These are phyloP conservation scores for Henricia sp. DNA, from an alignment of 53 echinoderm and acorn worm species.

Conservation along the genomic window DNA sequence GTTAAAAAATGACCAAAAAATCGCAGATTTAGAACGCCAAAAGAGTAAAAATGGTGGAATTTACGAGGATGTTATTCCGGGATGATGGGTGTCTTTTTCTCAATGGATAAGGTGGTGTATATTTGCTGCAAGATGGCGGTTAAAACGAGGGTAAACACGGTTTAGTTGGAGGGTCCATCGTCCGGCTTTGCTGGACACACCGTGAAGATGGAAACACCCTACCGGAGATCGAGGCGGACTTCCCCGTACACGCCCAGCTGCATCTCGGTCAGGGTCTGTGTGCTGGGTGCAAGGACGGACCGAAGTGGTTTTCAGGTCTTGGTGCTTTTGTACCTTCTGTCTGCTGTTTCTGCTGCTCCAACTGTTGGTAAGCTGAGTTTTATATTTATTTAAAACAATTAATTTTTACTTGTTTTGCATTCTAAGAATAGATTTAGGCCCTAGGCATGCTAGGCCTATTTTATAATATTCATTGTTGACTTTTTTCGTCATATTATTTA, in stretches of 20 bases:
- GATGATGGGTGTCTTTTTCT: background rate
- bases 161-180: background rate
- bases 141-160: background rate
- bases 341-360: slow-evolving; percentile 24
- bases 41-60: too few species aligned
- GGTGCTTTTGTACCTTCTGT: slow-evolving; percentile 21
- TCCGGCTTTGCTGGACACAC: background rate
- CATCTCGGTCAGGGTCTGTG: background rate
- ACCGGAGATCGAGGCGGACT: background rate
- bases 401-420: background rate
- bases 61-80: too few species aligned
- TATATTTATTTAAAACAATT: background rate
- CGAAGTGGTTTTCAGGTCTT: background rate
- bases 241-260: background rate
- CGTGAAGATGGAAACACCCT: slow-evolving; percentile 48
- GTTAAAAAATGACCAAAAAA: background rate
- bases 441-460: too few species aligned
- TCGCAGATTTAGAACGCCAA: background rate
- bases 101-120: background rate
- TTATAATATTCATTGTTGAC: too few species aligned
- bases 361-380: background rate
- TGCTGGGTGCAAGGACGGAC: slow-evolving; percentile 42
- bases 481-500: too few species aligned
- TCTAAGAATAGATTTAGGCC: too few species aligned
- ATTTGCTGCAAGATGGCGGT: too few species aligned